These are phyloP conservation scores for Egretta garzetta DNA, from an alignment of 2,113 vertebrate genomes.

Conservation along the genomic window DNA sequence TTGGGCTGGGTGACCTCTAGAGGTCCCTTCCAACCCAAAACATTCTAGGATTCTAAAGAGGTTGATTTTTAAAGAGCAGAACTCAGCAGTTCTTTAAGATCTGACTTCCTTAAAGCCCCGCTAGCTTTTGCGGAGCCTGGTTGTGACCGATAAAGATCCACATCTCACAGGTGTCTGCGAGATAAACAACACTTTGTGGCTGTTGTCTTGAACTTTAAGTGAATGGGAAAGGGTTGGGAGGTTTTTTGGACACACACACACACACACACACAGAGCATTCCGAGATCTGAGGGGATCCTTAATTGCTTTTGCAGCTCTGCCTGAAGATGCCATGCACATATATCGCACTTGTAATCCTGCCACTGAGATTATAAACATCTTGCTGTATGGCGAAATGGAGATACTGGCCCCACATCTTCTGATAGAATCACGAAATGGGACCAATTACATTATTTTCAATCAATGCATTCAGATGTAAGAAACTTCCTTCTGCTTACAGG, in stretches of 20 bases:
- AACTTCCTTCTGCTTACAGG: not conserved
- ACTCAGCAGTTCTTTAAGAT: not conserved
- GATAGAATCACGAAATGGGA: not conserved
- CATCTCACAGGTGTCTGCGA: not conserved
- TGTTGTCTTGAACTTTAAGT: not conserved
- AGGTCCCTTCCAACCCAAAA: no score
- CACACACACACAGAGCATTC: accelerated
- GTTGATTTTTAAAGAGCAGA: not conserved
- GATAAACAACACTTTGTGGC: accelerated
- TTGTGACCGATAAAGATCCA: not conserved
- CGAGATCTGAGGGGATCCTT: not conserved
- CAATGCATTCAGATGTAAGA: not conserved
- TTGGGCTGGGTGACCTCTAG: no score
- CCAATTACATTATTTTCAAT: not conserved
- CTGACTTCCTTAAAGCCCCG: not conserved
- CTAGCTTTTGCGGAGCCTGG: not conserved
- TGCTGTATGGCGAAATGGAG: accelerated
- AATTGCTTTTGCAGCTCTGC: not conserved
- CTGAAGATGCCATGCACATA: not conserved
- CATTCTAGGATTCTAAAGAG: not conserved
- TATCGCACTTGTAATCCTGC: not conserved
- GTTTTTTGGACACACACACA: accelerated
- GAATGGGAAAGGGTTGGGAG: not conserved
- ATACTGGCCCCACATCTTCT: not conserved
- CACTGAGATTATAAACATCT: not conserved